phyloP scores from a whole-genome alignment of 2,888 invertebrate species.

The Ptilodon capucinus region DNA sequence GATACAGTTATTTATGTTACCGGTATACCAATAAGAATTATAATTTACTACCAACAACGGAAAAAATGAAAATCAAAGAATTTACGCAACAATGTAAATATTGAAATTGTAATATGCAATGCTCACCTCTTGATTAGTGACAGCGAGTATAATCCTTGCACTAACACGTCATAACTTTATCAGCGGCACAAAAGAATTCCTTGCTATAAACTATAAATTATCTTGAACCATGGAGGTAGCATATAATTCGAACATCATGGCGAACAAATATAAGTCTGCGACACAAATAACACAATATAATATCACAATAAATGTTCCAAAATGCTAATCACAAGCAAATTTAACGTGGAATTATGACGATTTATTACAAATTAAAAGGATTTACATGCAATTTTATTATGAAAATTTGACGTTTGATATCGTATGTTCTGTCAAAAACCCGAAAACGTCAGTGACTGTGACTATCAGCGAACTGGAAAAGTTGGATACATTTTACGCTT shows the following conservation, averaged over 20 bases:
- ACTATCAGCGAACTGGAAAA: no score
- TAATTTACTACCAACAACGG: no score
- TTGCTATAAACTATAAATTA: constrained; percentile 39
- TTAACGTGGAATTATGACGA: not conserved
- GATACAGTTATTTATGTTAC: no score
- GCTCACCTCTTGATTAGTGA: constrained; percentile 29
- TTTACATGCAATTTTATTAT: not conserved
- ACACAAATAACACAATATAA: constrained; percentile 2
- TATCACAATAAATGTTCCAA: not conserved
- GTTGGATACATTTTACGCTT: not conserved
- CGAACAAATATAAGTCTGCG: constrained; percentile 5
- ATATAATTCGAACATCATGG: constrained; percentile 20
- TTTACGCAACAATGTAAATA: no score
- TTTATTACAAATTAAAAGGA: not conserved
- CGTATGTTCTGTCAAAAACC: not conserved
- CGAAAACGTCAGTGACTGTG: not conserved
- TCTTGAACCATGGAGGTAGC: constrained; percentile 34
- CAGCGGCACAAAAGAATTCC: constrained; percentile 34
- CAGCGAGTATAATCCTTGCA: constrained; percentile 11
- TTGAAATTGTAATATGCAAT: no score
- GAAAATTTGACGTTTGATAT: not conserved
- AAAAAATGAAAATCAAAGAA: no score
- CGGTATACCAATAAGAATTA: no score
- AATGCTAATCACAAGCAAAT: not conserved
- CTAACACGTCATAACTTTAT: constrained; percentile 53